These are phyloP conservation scores for Halocynthia aurantium DNA, from an alignment of 23 tunicate species.

Conservation along the genomic window DNA sequence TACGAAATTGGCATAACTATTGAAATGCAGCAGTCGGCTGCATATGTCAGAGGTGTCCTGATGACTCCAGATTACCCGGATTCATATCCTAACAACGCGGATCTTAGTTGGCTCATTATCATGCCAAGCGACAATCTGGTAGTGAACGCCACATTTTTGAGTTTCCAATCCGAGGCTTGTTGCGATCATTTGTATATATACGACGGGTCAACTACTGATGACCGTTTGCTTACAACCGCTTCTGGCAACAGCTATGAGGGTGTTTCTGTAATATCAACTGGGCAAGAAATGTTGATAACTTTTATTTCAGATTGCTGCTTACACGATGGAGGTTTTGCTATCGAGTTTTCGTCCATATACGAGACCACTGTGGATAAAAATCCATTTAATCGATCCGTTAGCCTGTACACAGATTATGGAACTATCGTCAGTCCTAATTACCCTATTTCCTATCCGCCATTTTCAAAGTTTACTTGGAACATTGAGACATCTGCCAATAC, in stretches of 20 bases:
- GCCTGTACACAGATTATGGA: neutral
- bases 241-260: neutral
- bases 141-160: neutral
- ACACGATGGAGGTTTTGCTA: slow-evolving; percentile 13
- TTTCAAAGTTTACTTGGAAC: neutral
- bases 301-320: neutral
- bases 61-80: slow-evolving; percentile 23
- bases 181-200: slow-evolving; percentile 22
- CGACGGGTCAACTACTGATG: neutral
- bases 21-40: slow-evolving; percentile 4
- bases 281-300: neutral
- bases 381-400: neutral
- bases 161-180: slow-evolving; percentile 5
- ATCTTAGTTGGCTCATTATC: slow-evolving; percentile 9
- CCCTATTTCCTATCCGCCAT: slow-evolving; percentile 1
- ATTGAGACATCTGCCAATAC: neutral
- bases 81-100: slow-evolving; percentile 17
- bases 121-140: neutral
- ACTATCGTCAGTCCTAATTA: neutral
- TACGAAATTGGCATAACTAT: neutral
- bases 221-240: neutral
- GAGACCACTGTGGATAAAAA: neutral
- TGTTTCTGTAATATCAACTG: neutral
- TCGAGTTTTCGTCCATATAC: neutral
- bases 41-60: neutral